These are phyloP conservation scores for Trididemnum clinides DNA, from an alignment of 23 tunicate genomes.

Conservation along the genomic window DNA sequence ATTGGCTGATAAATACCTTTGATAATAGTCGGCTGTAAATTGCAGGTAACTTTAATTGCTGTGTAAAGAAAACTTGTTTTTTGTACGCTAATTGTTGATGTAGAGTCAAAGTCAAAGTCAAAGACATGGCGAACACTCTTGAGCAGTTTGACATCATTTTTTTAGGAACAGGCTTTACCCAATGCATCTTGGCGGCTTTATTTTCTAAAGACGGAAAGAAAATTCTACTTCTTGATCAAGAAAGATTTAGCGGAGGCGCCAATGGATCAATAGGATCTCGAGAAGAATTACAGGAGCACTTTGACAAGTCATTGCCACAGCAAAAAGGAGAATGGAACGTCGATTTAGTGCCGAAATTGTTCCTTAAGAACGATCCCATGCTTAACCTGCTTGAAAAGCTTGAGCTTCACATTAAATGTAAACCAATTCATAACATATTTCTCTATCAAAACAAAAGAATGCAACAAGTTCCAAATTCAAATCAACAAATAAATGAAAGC, in stretches of 20 bases:
- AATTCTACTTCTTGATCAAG: constrained; percentile 14
- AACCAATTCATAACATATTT: neutral
- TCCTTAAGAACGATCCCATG: constrained; percentile 13
- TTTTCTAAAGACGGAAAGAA: constrained; percentile 30
- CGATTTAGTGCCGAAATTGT: constrained; percentile 22
- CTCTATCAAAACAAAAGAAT: neutral
- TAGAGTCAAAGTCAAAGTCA: too few relatives aligned
- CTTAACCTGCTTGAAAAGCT: neutral
- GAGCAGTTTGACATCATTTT: constrained; percentile 31
- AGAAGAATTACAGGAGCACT: neutral
- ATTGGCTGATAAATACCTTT: too few relatives aligned
- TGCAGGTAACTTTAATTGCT: too few relatives aligned
- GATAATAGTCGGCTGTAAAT: too few relatives aligned
- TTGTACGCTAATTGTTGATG: too few relatives aligned
- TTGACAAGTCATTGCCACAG: neutral
- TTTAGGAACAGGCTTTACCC: constrained; percentile 35
- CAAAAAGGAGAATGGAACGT: neutral
- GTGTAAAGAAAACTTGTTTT: too few relatives aligned
- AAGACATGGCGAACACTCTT: neutral
- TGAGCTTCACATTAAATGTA: neutral
- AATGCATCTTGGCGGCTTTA: constrained; percentile 20
- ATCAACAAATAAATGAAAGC: neutral
- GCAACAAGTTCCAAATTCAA: neutral
- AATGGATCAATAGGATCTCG: constrained; percentile 23
- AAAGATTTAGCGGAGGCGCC: constrained; percentile 46